Evolutionary conservation across 92 coral and sea anemone species (phyloP).

Genomic region (Actinernus sp.): DNA sequence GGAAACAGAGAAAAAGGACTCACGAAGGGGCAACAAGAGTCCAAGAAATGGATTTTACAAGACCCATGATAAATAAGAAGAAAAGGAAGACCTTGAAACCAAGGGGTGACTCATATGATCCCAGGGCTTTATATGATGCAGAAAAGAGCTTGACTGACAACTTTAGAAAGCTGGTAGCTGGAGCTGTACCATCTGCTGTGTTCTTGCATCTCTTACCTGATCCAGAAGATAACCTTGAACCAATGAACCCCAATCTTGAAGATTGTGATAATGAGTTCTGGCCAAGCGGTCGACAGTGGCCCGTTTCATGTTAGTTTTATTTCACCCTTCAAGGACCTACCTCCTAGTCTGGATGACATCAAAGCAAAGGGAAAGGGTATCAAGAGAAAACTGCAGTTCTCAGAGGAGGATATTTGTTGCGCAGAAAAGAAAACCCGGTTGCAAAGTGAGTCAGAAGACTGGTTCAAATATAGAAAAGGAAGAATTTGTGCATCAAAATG

Average conservation of each 20-base stretch:
- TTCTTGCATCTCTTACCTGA: conserved; percentile 28
- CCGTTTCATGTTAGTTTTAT: conserved; percentile 8
- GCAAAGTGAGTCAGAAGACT: conserved; percentile 32
- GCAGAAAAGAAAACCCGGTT: conserved; percentile 23
- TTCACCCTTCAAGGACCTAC: conserved; percentile 17
- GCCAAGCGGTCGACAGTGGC: too few species aligned
- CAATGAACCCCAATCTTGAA: too few species aligned
- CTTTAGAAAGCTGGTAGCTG: conserved; percentile 7
- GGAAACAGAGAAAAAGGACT: conserved; percentile 12
- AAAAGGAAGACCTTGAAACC: too few species aligned
- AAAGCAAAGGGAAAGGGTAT: too few species aligned
- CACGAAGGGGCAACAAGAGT: conserved; percentile 10
- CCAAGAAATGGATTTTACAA: conserved; percentile 19
- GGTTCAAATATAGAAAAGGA: conserved; percentile 28
- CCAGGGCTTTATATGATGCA: conserved; percentile 6
- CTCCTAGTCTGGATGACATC: conserved; percentile 31
- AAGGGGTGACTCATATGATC: too few species aligned
- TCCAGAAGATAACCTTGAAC: conserved; percentile 15
- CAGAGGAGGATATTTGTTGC: conserved; percentile 6
- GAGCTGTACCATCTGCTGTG: conserved; percentile 16
- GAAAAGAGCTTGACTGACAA: conserved; percentile 6
- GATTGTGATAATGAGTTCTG: too few species aligned
- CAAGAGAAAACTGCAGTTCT: conserved; percentile 1
- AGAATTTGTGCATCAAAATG: conserved; percentile 41
- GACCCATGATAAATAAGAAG: conserved; percentile 15